A percentile compares a stretch with the other conserved stretches of the same genome.
Evolutionary conservation across 2,888 invertebrate genomes (phyloP).

Genomic region (Pasiphila rectangulata): DNA sequence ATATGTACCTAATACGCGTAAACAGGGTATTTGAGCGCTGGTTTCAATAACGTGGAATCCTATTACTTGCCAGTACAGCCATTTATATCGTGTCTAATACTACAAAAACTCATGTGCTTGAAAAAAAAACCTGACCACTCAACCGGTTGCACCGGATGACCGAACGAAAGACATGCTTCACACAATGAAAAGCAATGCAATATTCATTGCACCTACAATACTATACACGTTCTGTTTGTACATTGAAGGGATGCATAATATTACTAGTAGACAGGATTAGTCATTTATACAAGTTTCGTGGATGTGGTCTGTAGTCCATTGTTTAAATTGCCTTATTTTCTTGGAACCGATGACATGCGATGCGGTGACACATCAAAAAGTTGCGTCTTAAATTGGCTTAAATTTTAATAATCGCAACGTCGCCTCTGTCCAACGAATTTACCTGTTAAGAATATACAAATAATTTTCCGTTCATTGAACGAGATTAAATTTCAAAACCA

Average conservation of each 20-base stretch:
- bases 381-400: slow-evolving; percentile 23
- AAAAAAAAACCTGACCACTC: slow-evolving; percentile 6
- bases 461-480: neutral
- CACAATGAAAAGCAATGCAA: neutral
- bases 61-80: slow-evolving; percentile 2
- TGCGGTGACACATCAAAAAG: slow-evolving; percentile 30
- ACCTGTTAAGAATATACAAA: neutral
- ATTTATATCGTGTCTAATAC: slow-evolving; percentile 2
- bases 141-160: slow-evolving; percentile 32
- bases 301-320: slow-evolving; percentile 44
- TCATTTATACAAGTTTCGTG: slow-evolving; percentile 55
- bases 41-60: slow-evolving; percentile 28
- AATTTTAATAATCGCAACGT: slow-evolving; percentile 14
- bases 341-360: slow-evolving; percentile 34
- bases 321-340: slow-evolving; percentile 46
- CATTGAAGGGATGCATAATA: slow-evolving; percentile 42
- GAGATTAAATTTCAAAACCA: too few relatives aligned
- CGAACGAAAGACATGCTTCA: slow-evolving; percentile 30
- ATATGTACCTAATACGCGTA: neutral
- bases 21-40: neutral
- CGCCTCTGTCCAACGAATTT: neutral
- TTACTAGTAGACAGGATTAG: slow-evolving; percentile 45
- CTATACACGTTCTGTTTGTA: neutral
- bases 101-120: neutral
- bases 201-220: neutral